Evolutionary conservation across 2,113 vertebrate species (phyloP).

Genomic region (Terrapene triunguis): DNA sequence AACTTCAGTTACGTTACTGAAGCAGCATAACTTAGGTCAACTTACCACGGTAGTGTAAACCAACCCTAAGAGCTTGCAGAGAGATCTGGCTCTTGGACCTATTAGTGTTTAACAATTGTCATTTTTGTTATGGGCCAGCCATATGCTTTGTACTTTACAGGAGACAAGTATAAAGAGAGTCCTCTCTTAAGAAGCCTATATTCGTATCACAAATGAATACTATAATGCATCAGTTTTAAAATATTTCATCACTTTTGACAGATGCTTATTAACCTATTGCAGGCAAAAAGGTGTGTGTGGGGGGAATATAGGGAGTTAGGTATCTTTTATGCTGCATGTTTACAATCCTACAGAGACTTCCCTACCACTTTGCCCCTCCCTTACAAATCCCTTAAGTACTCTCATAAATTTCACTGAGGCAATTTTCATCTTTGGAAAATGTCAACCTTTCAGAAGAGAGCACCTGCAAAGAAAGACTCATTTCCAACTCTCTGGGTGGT

Average conservation of each 20-base stretch:
- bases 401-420: slow-evolving; percentile 12
- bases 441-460: background rate
- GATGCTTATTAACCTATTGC: background rate
- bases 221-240: background rate
- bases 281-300: accelerated
- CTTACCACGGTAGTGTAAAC: no score
- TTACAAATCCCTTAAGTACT: background rate
- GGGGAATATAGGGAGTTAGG: background rate
- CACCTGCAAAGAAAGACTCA: background rate
- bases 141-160: background rate
- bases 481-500: background rate
- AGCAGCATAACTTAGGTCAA: no score
- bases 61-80: background rate
- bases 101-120: background rate
- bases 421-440: background rate
- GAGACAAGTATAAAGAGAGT: background rate
- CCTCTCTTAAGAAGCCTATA: background rate
- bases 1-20: no score
- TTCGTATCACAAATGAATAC: background rate
- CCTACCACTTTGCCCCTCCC: background rate
- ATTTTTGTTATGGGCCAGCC: background rate
- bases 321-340: background rate
- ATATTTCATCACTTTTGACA: background rate
- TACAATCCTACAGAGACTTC: background rate
- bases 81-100: background rate